These are phyloP conservation scores for Cabera pusaria DNA, from an alignment of 2,888 invertebrate genomes.

Conservation along the genomic window DNA sequence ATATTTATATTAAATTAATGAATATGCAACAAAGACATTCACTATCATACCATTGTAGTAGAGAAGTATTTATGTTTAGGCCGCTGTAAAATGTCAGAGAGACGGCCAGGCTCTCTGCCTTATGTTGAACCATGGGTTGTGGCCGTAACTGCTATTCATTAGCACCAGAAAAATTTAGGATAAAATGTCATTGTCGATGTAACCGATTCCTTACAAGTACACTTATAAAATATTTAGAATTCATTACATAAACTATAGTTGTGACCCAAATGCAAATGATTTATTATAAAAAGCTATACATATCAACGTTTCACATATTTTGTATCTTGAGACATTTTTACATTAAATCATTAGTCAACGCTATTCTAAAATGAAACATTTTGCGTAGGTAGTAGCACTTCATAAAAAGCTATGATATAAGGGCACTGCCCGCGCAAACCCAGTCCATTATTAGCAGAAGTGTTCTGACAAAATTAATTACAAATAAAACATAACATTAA, in stretches of 20 bases:
- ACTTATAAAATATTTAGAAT: conserved; percentile 32
- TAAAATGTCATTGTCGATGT: conserved; percentile 52
- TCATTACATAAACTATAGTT: conserved; percentile 16
- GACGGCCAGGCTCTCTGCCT: too few species aligned
- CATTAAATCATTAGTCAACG: conserved; percentile 13
- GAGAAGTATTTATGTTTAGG: too few species aligned
- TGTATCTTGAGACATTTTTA: conserved; percentile 20
- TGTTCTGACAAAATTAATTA: conserved; percentile 17
- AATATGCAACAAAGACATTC: too few species aligned
- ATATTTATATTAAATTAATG: too few species aligned
- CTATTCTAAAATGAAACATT: conserved; percentile 10
- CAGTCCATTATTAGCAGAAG: conserved; percentile 34
- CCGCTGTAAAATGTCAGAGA: too few species aligned
- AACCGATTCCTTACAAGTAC: conserved; percentile 44
- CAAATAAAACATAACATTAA: conserved; percentile 21
- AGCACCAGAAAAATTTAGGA: conserved; percentile 71
- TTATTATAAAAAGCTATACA: conserved; percentile 26
- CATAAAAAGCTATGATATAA: conserved; percentile 35
- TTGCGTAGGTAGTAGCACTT: too few species aligned
- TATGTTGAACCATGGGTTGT: too few species aligned
- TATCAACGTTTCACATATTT: conserved; percentile 20
- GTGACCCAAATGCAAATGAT: conserved; percentile 40
- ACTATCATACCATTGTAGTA: too few species aligned
- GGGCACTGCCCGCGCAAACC: conserved; percentile 44
- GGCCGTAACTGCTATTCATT: conserved; percentile 49